phyloP scores from a whole-genome alignment of 2,888 invertebrate species.

The Neuroscelio doddi region DNA sequence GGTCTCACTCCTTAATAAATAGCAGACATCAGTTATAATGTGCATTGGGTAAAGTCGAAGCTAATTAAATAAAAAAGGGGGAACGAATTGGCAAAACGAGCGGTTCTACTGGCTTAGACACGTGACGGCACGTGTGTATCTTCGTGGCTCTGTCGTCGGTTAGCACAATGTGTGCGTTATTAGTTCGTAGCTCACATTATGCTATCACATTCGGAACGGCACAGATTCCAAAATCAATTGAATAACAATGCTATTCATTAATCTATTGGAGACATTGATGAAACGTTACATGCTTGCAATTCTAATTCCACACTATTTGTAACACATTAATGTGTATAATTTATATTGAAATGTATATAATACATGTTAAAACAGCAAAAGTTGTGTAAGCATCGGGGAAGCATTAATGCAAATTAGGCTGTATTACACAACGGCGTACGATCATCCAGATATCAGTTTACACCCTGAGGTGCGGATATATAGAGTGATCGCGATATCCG shows the following conservation, averaged over 20 bases:
- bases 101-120: constrained; percentile 44
- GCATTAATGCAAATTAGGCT: constrained; percentile 36
- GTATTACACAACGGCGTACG: constrained; percentile 30
- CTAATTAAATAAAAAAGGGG: constrained; percentile 70
- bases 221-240: constrained; percentile 53
- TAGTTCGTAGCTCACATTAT: constrained; percentile 51
- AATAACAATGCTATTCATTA: constrained; percentile 60
- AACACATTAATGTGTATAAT: no score
- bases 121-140: constrained; percentile 57
- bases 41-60: constrained; percentile 41
- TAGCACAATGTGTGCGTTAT: constrained; percentile 55
- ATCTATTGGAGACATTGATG: constrained; percentile 11
- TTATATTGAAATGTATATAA: no score
- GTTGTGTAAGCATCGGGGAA: no score
- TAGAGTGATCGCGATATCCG: constrained; percentile 40
- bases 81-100: constrained; percentile 60
- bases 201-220: constrained; percentile 45
- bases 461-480: constrained; percentile 39
- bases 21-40: constrained; percentile 42
- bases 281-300: no score
- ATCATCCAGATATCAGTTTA: constrained; percentile 28
- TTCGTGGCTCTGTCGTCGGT: constrained; percentile 40
- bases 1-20: constrained; percentile 26
- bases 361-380: no score
- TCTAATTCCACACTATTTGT: no score